Evolutionary conservation across 2,888 invertebrate genomes (phyloP).

Genomic region (Hololepta plana): DNA sequence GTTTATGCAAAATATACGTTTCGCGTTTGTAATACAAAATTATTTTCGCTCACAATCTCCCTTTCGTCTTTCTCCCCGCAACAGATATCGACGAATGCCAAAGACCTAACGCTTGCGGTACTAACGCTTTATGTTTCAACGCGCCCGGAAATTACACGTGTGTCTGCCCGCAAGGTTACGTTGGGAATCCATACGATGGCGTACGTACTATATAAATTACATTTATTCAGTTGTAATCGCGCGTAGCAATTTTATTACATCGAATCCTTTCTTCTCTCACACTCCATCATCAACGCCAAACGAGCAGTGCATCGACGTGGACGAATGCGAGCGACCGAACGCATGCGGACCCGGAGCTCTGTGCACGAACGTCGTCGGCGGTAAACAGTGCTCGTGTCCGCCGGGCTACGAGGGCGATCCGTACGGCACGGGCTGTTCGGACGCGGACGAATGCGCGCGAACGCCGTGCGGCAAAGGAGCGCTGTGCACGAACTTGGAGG

Average conservation of each 20-base stretch:
- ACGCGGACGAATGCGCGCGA: slow-evolving; percentile 71
- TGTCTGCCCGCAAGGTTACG: slow-evolving; percentile 62
- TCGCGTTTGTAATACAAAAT: no score
- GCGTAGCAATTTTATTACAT: no score
- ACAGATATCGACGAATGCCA: slow-evolving; percentile 82
- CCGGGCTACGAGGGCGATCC: slow-evolving; percentile 69
- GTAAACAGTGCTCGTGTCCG: slow-evolving; percentile 70
- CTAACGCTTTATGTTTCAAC: slow-evolving; percentile 66
- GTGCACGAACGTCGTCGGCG: slow-evolving; percentile 65
- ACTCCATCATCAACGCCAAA: slow-evolving; percentile 13
- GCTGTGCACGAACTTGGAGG: slow-evolving; percentile 60
- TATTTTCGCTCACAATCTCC: no score
- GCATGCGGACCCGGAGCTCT: slow-evolving; percentile 68
- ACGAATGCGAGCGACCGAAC: slow-evolving; percentile 57
- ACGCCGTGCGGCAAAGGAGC: slow-evolving; percentile 73
- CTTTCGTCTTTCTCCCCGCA: no score
- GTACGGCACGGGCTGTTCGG: slow-evolving; percentile 47
- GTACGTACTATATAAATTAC: slow-evolving; percentile 24
- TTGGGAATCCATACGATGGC: slow-evolving; percentile 64
- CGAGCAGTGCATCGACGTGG: slow-evolving; percentile 64
- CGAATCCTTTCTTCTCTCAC: background rate
- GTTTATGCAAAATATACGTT: no score
- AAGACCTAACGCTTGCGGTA: slow-evolving; percentile 64
- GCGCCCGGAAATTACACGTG: slow-evolving; percentile 78
- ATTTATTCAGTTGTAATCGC: slow-evolving; percentile 2